phyloP scores from a whole-genome alignment of 2,888 invertebrate genomes.

The Physocephala rufipes region DNA sequence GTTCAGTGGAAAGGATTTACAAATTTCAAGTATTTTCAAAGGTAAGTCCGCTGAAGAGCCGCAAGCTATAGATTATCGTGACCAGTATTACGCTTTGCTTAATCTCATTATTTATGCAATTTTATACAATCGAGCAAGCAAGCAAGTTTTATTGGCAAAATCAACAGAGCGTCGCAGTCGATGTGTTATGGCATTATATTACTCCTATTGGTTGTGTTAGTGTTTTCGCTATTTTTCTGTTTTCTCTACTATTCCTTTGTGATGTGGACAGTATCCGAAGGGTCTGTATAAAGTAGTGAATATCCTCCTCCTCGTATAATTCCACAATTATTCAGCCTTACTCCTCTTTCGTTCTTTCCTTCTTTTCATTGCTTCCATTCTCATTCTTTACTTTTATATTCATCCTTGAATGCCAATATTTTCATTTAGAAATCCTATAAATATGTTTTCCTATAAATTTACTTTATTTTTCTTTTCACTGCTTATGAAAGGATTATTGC shows the following conservation, averaged over 20 bases:
- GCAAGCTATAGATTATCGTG: too few relatives aligned
- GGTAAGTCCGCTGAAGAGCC: too few relatives aligned
- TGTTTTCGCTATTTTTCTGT: not conserved
- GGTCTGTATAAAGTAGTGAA: too few relatives aligned
- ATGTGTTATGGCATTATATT: too few relatives aligned
- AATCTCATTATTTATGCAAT: slow-evolving; percentile 2
- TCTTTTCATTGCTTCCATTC: not conserved
- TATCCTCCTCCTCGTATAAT: slow-evolving; percentile 49
- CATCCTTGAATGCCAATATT: slow-evolving; percentile 25
- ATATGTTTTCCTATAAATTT: slow-evolving; percentile 10
- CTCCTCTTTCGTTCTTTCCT: not conserved
- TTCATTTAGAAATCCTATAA: slow-evolving; percentile 21
- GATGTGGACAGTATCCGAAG: slow-evolving; percentile 48
- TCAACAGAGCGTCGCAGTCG: not conserved
- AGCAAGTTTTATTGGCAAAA: slow-evolving; percentile 1
- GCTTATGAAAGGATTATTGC: slow-evolving; percentile 34
- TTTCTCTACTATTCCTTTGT: not conserved
- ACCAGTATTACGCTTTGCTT: not conserved
- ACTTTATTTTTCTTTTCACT: slow-evolving; percentile 26
- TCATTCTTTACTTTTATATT: not conserved
- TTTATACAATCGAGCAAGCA: slow-evolving; percentile 11
- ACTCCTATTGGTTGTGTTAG: not conserved
- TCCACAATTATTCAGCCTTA: slow-evolving; percentile 50
- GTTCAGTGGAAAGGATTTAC: too few relatives aligned
- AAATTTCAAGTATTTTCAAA: too few relatives aligned